Base-by-base conservation (phyloP, 2,888 invertebrate genomes). In the Nomada lathburiana region DNA sequence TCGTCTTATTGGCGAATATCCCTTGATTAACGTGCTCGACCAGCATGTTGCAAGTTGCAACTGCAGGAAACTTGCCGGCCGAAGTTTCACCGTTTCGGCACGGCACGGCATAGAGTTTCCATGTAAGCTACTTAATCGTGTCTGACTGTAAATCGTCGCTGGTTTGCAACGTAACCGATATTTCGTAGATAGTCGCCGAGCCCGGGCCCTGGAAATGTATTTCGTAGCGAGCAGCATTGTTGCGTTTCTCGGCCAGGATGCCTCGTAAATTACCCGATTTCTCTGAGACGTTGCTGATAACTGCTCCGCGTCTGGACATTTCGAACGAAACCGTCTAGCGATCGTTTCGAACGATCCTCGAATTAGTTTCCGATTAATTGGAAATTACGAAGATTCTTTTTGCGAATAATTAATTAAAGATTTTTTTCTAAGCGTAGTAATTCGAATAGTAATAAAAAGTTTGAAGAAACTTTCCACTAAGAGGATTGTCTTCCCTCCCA, bases 101-200 rank as follows among this genome's bases (percentile, higher is more conserved):
- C n/a, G 53, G 68, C 20, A 29, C 76, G 36, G 36, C 36, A 29
- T 72, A 72, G 83, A 79, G 83, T 83, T 83, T 67, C 63, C 42
- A 76, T 80, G 84, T 77, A 82, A 86, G 88, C 88, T 88, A 88
- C 86, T 87, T 87, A 88, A 88, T 88, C 86, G 88, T 76, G 80
- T 65, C 71, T 76, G 86, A 84, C 82, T 86, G 88, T 86, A 86
- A 87, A 87, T 87, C 84, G 87, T 72, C 47, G 78, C 36, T 69
- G 80, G 68, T 72, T 72, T 85, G 76, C 80, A 80, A 70, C 83
- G 82, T 69, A 76, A 73, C 76, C 83, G 85, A 85, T 87, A 87
- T 87, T 87, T 85, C 78, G 80, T 42, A 70, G 76, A 69, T 86
- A 83, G 80, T 75, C 69, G 72, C 76, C 70, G 81, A 67, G 55